phyloP scores from a whole-genome alignment of 1,140 invertebrate species.

The Dreissena rostriformis region DNA sequence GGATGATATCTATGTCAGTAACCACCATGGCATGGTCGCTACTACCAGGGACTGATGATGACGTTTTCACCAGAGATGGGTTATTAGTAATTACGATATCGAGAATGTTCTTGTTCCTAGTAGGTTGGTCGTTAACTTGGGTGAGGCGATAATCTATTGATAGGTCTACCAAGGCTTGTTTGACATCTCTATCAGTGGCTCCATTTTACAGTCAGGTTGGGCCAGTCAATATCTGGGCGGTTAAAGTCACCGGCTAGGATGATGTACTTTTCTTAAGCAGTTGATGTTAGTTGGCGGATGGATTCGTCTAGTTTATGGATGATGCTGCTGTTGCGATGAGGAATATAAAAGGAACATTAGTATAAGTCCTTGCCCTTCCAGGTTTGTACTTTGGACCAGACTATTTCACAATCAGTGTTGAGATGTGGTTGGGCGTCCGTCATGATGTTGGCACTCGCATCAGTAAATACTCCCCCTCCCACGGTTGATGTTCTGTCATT shows the following conservation, averaged over 20 bases:
- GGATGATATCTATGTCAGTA: constrained; percentile 37
- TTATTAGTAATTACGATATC: constrained; percentile 43
- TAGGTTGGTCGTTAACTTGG: constrained; percentile 43
- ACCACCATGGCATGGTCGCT: constrained; percentile 44
- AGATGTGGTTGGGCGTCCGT: too few relatives aligned
- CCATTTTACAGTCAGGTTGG: constrained; percentile 9
- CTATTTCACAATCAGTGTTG: too few relatives aligned
- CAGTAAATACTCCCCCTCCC: too few relatives aligned
- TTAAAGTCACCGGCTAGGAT: constrained; percentile 49
- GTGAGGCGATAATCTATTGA: constrained; percentile 28
- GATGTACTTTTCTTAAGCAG: constrained; percentile 30
- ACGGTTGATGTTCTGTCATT: too few relatives aligned
- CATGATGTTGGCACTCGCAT: too few relatives aligned
- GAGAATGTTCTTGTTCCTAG: constrained; percentile 40
- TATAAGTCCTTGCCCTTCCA: too few relatives aligned
- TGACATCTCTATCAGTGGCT: constrained; percentile 36
- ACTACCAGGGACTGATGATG: constrained; percentile 23
- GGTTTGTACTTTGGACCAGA: too few relatives aligned
- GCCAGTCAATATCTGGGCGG: constrained; percentile 36
- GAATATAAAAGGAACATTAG: too few relatives aligned
- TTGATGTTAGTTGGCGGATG: too few relatives aligned
- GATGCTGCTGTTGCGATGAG: too few relatives aligned
- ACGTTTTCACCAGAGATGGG: constrained; percentile 37
- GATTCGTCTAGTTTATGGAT: too few relatives aligned
- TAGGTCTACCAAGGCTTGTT: constrained; percentile 44